These are phyloP conservation scores for Cynocephalus volans DNA, from an alignment of 2,113 vertebrate genomes.

Conservation along the genomic window DNA sequence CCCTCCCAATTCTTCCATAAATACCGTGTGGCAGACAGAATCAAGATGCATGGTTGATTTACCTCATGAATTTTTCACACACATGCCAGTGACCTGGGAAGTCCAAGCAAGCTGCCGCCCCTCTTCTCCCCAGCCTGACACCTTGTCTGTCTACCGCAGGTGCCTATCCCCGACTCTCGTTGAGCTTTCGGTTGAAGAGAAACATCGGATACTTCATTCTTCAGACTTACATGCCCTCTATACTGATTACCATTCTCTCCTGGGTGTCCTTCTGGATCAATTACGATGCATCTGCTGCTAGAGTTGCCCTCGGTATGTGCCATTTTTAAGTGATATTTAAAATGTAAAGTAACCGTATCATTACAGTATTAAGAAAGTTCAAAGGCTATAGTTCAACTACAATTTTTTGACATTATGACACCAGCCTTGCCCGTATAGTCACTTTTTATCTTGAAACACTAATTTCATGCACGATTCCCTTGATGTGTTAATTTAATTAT, in stretches of 20 bases:
- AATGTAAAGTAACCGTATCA: slow-evolving; percentile 69
- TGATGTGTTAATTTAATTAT: slow-evolving; percentile 80
- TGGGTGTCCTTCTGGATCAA: slow-evolving; percentile 99
- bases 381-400: slow-evolving; percentile 61
- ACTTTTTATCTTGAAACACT: slow-evolving; percentile 70
- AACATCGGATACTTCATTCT: slow-evolving; percentile 99
- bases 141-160: slow-evolving; percentile 87
- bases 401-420: slow-evolving; percentile 73
- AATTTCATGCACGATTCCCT: slow-evolving; percentile 67
- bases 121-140: slow-evolving; percentile 67
- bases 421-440: slow-evolving; percentile 47
- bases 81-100: slow-evolving; percentile 74
- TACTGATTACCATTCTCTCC: slow-evolving; percentile 98
- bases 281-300: slow-evolving; percentile 98
- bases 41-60: fast-evolving
- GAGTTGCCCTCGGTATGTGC: slow-evolving; percentile 97
- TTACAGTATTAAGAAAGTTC: slow-evolving; percentile 52
- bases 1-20: not conserved
- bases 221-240: slow-evolving; percentile 99
- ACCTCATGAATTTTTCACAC: not conserved
- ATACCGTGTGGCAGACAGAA: not conserved
- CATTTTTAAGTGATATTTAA: slow-evolving; percentile 70
- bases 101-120: slow-evolving; percentile 74
- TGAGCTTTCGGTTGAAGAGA: slow-evolving; percentile 98
- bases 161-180: slow-evolving; percentile 97